Conservation (phyloP, 2,888 invertebrate genomes). For the Sphaerophoria rueppellii region DNA sequence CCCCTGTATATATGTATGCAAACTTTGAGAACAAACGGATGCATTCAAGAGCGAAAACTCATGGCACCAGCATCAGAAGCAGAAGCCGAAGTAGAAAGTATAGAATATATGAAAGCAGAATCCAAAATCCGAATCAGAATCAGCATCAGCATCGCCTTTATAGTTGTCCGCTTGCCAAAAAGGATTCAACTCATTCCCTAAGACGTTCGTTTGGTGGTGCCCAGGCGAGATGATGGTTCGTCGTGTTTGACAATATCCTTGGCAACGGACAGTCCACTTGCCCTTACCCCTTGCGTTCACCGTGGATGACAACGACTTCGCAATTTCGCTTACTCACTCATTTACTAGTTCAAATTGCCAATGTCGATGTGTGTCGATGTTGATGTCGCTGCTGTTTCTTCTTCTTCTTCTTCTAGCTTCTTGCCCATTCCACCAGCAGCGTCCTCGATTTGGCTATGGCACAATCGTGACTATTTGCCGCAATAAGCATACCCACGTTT, state of each 20-base stretch:
- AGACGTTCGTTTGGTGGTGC: conserved; percentile 17
- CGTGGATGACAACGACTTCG: conserved; percentile 13
- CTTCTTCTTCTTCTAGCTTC: conserved; percentile 9
- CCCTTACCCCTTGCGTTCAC: not conserved
- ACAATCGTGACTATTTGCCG: conserved; percentile 64
- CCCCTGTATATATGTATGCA: conserved; percentile 55
- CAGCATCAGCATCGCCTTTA: conserved; percentile 49
- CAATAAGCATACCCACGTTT: conserved; percentile 69
- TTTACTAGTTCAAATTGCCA: conserved; percentile 62
- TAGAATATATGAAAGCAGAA: conserved; percentile 25
- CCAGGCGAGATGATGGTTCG: conserved; percentile 8
- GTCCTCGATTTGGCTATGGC: conserved; percentile 40
- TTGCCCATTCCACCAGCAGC: not conserved
- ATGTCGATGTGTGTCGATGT: conserved; percentile 52
- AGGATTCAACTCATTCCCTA: conserved; percentile 57
- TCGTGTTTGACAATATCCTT: conserved; percentile 68
- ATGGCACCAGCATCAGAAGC: conserved; percentile 65
- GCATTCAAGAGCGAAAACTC: conserved; percentile 70
- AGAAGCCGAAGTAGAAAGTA: conserved; percentile 12
- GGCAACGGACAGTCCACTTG: conserved; percentile 51
- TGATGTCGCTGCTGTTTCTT: conserved; percentile 19
- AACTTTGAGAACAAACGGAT: conserved; percentile 59
- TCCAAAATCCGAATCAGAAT: conserved; percentile 39
- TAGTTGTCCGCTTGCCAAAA: conserved; percentile 60
- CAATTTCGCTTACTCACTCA: conserved; percentile 59